Conservation (phyloP, 2,797 vertebrate species). For the Anniella stebbinsi region DNA sequence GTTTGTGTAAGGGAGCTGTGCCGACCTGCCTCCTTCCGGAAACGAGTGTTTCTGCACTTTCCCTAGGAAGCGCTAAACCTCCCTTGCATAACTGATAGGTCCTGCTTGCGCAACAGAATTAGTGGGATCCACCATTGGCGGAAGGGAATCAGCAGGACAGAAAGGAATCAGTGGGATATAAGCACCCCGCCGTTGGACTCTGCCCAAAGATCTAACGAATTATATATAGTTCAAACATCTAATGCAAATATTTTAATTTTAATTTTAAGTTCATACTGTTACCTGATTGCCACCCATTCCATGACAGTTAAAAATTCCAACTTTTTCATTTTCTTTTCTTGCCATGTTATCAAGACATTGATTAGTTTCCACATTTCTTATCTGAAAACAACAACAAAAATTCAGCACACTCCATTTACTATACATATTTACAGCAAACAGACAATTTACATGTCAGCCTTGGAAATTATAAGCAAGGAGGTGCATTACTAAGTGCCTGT, state of each 20-base stretch:
- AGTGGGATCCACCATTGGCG: too few species aligned
- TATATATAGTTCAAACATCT: background rate
- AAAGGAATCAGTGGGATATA: too few species aligned
- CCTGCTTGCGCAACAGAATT: too few species aligned
- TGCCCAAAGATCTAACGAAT: background rate
- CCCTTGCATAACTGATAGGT: too few species aligned
- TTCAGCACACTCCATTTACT: background rate
- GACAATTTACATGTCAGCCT: background rate
- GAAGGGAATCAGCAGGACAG: too few species aligned
- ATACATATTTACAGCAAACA: background rate
- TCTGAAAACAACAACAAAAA: slow-evolving; percentile 79
- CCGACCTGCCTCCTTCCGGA: too few species aligned
- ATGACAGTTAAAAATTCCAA: slow-evolving; percentile 99
- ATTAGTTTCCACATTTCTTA: slow-evolving; percentile 99
- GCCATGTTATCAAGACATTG: slow-evolving; percentile 99
- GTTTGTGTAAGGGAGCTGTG: too few species aligned
- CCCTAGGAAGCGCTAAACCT: too few species aligned
- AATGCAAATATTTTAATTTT: background rate
- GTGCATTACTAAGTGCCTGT: background rate
- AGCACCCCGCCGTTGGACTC: too few species aligned
- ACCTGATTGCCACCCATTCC: slow-evolving; percentile 99
- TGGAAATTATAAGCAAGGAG: background rate
- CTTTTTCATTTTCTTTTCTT: slow-evolving; percentile 99
- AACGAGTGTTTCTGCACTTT: too few species aligned
- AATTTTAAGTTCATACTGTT: slow-evolving; percentile 32